Conservation (phyloP, 2,888 invertebrate species). For the Eilema caniola region DNA sequence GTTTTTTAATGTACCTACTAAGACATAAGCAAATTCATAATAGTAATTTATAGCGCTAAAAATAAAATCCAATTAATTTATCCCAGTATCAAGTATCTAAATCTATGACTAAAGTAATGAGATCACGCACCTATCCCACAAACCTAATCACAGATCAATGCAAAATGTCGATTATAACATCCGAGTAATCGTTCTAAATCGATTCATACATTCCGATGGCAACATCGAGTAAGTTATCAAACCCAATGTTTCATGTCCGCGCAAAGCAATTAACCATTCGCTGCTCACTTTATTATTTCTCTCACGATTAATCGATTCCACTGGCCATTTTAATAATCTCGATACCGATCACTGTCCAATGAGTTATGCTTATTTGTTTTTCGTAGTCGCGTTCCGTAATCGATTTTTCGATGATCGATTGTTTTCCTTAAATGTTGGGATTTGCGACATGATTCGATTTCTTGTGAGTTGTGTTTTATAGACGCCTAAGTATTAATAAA, state of each 20-base stretch:
- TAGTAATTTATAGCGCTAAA: no score
- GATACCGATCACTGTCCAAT: conserved; percentile 75
- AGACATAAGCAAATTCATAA: no score
- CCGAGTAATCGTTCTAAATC: conserved; percentile 46
- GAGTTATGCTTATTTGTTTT: conserved; percentile 83
- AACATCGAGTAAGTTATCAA: conserved; percentile 72
- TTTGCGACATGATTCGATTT: conserved; percentile 57
- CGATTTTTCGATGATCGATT: conserved; percentile 57
- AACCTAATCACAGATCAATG: conserved; percentile 26
- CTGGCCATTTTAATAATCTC: conserved; percentile 77
- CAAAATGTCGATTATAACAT: conserved; percentile 42
- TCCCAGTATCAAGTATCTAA: conserved; percentile 9
- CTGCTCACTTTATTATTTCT: conserved; percentile 75
- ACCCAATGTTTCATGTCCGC: conserved; percentile 68
- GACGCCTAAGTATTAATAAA: conserved; percentile 41
- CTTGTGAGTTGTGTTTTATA: conserved; percentile 48
- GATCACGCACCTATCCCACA: conserved; percentile 18
- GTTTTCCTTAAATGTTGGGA: conserved; percentile 45
- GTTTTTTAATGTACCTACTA: no score
- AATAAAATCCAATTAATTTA: conserved; percentile 11
- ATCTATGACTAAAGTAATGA: conserved; percentile 16
- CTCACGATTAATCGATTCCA: conserved; percentile 78
- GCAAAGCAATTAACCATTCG: conserved; percentile 79
- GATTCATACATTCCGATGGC: conserved; percentile 41
- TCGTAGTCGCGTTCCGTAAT: conserved; percentile 59